Evolutionary conservation across 2,113 vertebrate species (phyloP).

Genomic region (Petrocephalus microphthalmus): DNA sequence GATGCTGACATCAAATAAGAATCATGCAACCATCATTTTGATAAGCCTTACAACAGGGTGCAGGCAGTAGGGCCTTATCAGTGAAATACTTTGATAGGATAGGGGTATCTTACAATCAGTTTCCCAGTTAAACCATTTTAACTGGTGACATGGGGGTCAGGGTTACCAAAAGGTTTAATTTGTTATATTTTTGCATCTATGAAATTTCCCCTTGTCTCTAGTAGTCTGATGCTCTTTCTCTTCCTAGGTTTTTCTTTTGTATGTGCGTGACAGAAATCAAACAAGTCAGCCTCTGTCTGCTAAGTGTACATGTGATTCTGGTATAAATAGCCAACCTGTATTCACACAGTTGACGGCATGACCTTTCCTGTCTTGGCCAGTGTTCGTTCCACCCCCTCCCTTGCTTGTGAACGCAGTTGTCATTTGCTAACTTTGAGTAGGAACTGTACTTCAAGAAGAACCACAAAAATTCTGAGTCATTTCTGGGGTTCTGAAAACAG

Average conservation of each 20-base stretch:
- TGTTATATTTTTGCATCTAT: neutral
- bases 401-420: neutral
- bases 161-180: neutral
- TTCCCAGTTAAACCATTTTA: neutral
- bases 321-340: neutral
- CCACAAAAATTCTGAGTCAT: neutral
- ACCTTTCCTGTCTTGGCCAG: too few species aligned
- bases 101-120: neutral
- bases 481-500: neutral
- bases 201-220: neutral
- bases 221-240: neutral
- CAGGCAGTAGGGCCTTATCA: neutral
- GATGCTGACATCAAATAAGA: neutral
- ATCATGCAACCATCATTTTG: neutral
- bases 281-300: neutral
- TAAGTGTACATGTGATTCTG: neutral
- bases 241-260: neutral
- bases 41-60: neutral
- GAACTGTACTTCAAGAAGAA: neutral
- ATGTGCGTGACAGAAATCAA: neutral
- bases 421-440: neutral
- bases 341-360: too few species aligned
- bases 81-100: neutral
- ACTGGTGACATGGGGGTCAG: neutral
- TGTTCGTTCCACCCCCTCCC: too few species aligned